Conservation (phyloP, 1,140 invertebrate species). For the Neodiprion lecontei region DNA sequence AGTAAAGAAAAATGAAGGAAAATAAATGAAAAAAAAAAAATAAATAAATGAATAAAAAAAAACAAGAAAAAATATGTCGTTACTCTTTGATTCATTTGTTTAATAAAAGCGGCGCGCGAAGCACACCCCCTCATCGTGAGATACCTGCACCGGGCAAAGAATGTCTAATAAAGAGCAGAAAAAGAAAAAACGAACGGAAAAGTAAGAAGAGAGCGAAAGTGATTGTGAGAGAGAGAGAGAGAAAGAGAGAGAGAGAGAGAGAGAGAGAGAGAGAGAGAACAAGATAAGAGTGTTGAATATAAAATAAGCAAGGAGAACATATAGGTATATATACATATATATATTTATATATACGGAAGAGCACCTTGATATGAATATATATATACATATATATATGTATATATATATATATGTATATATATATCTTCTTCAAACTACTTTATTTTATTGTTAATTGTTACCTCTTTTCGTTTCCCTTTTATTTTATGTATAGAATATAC, state of each 20-base stretch:
- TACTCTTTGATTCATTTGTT: conserved; percentile 16
- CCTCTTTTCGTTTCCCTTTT: too few relatives aligned
- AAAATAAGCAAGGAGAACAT: too few relatives aligned
- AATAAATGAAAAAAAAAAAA: background rate
- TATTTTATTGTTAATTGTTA: too few relatives aligned
- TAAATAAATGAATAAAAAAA: background rate
- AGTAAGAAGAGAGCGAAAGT: background rate
- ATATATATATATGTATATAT: background rate
- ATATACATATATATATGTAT: too few relatives aligned
- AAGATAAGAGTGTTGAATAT: background rate
- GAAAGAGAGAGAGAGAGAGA: background rate
- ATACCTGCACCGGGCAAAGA: background rate
- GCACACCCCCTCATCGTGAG: background rate
- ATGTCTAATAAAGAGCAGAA: background rate
- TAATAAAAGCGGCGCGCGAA: background rate
- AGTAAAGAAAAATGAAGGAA: background rate
- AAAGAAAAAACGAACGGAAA: background rate
- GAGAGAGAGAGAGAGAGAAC: background rate
- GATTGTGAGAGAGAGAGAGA: background rate
- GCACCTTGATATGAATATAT: background rate
- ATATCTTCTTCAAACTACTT: background rate
- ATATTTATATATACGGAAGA: background rate
- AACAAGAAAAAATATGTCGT: background rate
- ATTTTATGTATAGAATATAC: too few relatives aligned
- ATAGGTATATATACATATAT: too few relatives aligned